Conservation (phyloP, 2,797 vertebrate species). For the Eutrigla gurnardus region DNA sequence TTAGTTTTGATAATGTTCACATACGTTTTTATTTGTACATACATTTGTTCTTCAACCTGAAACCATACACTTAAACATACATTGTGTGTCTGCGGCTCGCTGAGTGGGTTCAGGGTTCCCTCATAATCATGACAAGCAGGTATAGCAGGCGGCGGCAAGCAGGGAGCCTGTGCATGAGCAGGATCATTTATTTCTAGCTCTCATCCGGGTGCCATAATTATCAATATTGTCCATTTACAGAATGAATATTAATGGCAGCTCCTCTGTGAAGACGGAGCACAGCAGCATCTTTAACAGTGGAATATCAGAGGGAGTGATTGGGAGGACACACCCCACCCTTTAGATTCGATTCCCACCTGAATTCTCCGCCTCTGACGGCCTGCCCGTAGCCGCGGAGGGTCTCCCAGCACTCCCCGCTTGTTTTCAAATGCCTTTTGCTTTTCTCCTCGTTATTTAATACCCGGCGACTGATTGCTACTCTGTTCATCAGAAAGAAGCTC, state of each 20-base stretch:
- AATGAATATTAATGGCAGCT: conserved; percentile 75
- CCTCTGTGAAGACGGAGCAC: conserved; percentile 46
- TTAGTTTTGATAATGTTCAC: too few relatives aligned
- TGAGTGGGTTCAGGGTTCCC: conserved; percentile 36
- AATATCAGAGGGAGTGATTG: conserved; percentile 64
- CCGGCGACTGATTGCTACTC: conserved; percentile 72
- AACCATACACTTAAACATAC: conserved; percentile 22
- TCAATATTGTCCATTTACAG: conserved; percentile 79
- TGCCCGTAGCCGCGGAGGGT: conserved; percentile 10
- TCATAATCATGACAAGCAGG: conserved; percentile 70
- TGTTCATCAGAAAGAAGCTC: conserved; percentile 62
- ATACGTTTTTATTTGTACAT: too few relatives aligned
- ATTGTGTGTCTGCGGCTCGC: conserved; percentile 7
- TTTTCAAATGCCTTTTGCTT: conserved; percentile 46
- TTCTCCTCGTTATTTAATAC: conserved; percentile 60
- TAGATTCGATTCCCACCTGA: conserved; percentile 63
- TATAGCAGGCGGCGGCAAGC: conserved; percentile 25
- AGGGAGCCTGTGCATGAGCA: conserved; percentile 42
- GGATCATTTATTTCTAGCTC: conserved; percentile 69
- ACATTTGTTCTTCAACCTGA: not conserved
- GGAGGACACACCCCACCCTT: conserved; percentile 59
- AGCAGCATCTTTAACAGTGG: conserved; percentile 52
- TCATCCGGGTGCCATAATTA: conserved; percentile 68
- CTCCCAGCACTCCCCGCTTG: conserved; percentile 33
- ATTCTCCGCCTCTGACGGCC: conserved; percentile 28